Base-by-base conservation (phyloP, 2,797 vertebrate genomes). In the Australoheros facetus region DNA sequence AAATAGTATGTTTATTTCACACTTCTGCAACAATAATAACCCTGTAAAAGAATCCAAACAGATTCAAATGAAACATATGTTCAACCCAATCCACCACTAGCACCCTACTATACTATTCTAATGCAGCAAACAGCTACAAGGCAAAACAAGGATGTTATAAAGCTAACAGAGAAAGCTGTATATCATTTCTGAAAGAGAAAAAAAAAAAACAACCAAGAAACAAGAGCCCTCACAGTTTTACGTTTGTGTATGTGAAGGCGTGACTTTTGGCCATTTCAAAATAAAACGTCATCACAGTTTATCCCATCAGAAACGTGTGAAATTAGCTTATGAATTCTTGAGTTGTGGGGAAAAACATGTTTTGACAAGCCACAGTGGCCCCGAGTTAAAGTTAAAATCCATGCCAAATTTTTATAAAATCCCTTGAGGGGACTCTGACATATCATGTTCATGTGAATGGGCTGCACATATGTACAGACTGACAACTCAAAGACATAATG, bases 1-100 rank as follows among this genome's bases (percentile, higher is more conserved):
- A 48, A 66, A 66, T 0, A 7, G 3, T 8, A 45, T 1, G 14
- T 45, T 66, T 66, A 66, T 19, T 69, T 48, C 62, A 69, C 23
- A 51, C 30, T 69, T 19, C 16, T 19, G 48, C 16, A 51, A 19
- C 17, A 69, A 69, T 30, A 69, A 17, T 26, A 69, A 19, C 16
- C 26, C 21, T 10, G 13, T 26, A 80, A 72, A 78, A 54, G 58
- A 83, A 53, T 73, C 72, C 42, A 85, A 71, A 74, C 48, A 54
- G 34, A 26, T 32, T 84, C 73, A 64, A 64, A 78, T 75, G 57
- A 2, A 56, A 77, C 23, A 64, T 45, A 70, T 45, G 13, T 34
- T 78, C 71, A 56, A 60, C 71, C 53, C 54, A 51, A 82, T 62
- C 21, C 21, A 19, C 14, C 56, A 42, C 14, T 71, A 79, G 85